These are phyloP conservation scores for Pungitius pungitius DNA, from an alignment of 2,113 vertebrate genomes.

Conservation along the genomic window DNA sequence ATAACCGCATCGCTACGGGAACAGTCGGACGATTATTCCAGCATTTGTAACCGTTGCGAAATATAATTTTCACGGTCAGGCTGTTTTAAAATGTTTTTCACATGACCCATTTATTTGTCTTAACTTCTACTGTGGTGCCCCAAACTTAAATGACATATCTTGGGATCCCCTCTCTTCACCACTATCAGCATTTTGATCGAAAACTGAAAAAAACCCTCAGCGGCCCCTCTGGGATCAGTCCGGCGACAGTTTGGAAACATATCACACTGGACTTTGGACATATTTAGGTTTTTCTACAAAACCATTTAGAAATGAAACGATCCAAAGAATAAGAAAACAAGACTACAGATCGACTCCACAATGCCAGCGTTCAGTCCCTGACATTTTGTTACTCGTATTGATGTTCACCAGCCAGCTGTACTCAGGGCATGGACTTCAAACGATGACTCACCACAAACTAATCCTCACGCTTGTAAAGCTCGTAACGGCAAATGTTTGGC, in stretches of 20 bases:
- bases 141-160: not conserved
- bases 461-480: not conserved
- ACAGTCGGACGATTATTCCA: not conserved
- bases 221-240: not conserved
- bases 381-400: not conserved
- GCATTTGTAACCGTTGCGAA: not conserved
- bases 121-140: slow-evolving; percentile 3
- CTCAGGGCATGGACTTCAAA: not conserved
- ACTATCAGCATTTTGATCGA: not conserved
- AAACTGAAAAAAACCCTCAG: no score
- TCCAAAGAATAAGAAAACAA: not conserved
- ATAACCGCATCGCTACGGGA: not conserved
- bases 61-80: no score
- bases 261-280: not conserved
- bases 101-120: not conserved
- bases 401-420: not conserved
- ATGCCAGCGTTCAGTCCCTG: not conserved
- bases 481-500: not conserved
- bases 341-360: not conserved
- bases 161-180: not conserved
- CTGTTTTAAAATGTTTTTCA: not conserved
- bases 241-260: not conserved
- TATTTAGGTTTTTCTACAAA: not conserved
- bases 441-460: not conserved
- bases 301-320: not conserved